Percentiles rank a stretch among this genome's conserved stretches.
phyloP scores from a whole-genome alignment of 2,888 invertebrate species.

The Cyaniris semiargus region DNA sequence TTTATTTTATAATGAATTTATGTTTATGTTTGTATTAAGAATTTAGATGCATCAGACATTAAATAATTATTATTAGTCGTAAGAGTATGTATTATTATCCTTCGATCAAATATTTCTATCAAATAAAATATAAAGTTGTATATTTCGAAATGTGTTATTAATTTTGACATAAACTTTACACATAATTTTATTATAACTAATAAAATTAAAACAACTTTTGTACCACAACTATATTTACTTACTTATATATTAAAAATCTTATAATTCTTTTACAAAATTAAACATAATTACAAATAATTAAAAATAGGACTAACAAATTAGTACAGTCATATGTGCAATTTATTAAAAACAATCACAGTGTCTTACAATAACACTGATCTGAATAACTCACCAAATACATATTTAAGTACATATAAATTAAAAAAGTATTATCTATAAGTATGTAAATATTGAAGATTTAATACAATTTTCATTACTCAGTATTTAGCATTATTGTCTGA shows the following conservation, averaged over 20 bases:
- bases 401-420: not conserved
- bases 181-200: not conserved
- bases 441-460: not conserved
- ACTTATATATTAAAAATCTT: slow-evolving; percentile 23
- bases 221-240: slow-evolving; percentile 27
- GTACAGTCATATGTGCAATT: slow-evolving; percentile 25
- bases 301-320: slow-evolving; percentile 27
- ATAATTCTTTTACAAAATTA: slow-evolving; percentile 26
- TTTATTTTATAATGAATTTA: slow-evolving; percentile 20
- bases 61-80: not conserved
- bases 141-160: not conserved
- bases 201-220: not conserved
- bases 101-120: too few relatives aligned
- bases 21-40: not conserved
- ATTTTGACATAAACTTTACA: not conserved
- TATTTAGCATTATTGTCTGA: not conserved
- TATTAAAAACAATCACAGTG: slow-evolving; percentile 11
- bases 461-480: not conserved
- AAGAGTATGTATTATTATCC: not conserved
- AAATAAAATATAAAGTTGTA: not conserved
- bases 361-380: slow-evolving; percentile 12
- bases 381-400: not conserved
- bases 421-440: not conserved
- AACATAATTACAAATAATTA: slow-evolving; percentile 18
- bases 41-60: not conserved